These are phyloP conservation scores for Stictonetta naevosa DNA, from an alignment of 2,113 vertebrate genomes.

Conservation along the genomic window DNA sequence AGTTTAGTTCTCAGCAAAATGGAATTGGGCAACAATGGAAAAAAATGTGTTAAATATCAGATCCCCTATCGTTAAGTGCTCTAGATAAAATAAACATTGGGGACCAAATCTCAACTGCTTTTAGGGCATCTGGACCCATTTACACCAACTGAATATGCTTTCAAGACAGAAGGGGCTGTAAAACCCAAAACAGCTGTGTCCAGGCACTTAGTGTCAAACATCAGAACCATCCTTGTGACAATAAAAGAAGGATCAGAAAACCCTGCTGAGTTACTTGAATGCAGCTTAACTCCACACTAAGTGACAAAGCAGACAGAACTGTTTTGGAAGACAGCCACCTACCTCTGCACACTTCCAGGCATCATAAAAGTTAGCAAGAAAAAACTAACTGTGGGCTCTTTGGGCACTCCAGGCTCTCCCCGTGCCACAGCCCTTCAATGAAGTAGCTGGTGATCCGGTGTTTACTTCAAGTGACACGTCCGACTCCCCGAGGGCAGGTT, in stretches of 20 bases:
- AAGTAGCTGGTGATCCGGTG: not conserved
- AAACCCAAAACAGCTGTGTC: slow-evolving; percentile 1
- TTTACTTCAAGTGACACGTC: not conserved
- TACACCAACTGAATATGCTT: not conserved
- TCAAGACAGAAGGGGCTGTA: not conserved
- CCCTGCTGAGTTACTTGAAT: not conserved
- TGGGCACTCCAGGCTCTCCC: not conserved
- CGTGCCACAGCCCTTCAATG: not conserved
- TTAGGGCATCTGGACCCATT: not conserved
- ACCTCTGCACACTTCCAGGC: not conserved
- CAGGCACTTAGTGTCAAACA: not conserved
- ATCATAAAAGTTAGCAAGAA: not conserved
- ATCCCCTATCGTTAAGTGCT: not conserved
- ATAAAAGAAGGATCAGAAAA: not conserved
- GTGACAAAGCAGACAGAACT: not conserved
- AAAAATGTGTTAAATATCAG: slow-evolving; percentile 9
- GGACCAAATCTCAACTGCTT: slow-evolving; percentile 2
- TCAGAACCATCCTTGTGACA: not conserved
- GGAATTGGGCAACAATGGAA: not conserved
- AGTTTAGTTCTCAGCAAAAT: slow-evolving; percentile 20
- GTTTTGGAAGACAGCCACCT: not conserved
- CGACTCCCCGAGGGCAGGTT: fast-evolving
- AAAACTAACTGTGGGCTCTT: not conserved
- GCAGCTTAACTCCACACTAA: not conserved
- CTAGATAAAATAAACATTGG: slow-evolving; percentile 8